Evolutionary conservation across 2,888 invertebrate species (phyloP).

Genomic region (Netelia virgata): DNA sequence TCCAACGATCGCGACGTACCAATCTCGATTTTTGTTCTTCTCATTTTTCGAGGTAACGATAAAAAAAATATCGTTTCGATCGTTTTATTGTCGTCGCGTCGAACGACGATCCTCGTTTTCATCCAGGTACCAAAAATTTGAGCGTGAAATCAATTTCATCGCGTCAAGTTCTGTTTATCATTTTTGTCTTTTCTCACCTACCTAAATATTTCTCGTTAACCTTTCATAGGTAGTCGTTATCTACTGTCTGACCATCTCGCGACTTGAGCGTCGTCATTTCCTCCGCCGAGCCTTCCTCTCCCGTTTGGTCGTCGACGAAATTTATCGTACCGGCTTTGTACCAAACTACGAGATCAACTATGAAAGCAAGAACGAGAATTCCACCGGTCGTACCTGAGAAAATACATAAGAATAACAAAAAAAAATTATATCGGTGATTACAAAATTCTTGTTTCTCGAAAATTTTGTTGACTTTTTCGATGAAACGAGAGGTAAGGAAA

Average conservation of each 20-base stretch:
- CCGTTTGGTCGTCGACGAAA: constrained; percentile 87
- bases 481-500: too few species aligned
- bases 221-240: constrained; percentile 81
- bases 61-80: not conserved
- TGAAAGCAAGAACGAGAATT: constrained; percentile 94
- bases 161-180: not conserved
- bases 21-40: not conserved
- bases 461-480: too few species aligned
- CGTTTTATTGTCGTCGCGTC: not conserved
- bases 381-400: constrained; percentile 92
- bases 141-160: not conserved
- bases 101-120: constrained; percentile 1
- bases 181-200: constrained; percentile 15
- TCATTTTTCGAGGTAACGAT: not conserved
- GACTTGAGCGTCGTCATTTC: constrained; percentile 83
- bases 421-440: too few species aligned
- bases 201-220: constrained; percentile 38
- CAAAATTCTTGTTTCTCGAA: too few species aligned
- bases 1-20: not conserved
- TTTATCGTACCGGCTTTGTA: constrained; percentile 94
- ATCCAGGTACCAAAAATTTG: constrained; percentile 8
- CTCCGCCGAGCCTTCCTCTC: constrained; percentile 84
- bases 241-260: constrained; percentile 80
- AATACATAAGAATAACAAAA: too few species aligned
- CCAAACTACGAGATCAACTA: constrained; percentile 96